Percentiles rank a stretch among this genome's conserved stretches.
These are phyloP conservation scores for Mergus octosetaceus DNA, from an alignment of 2,797 vertebrate species.

Conservation along the genomic window DNA sequence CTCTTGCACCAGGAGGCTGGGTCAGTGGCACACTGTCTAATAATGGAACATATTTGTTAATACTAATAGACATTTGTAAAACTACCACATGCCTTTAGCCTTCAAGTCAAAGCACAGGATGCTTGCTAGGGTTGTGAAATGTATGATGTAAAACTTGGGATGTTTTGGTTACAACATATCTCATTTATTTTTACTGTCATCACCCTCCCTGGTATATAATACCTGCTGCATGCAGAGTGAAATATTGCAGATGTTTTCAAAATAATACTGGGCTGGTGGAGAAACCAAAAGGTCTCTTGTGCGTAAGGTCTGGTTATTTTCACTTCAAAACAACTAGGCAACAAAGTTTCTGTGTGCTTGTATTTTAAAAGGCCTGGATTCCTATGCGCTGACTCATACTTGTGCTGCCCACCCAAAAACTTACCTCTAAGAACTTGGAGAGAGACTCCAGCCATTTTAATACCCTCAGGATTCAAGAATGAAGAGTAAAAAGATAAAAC, in stretches of 20 bases:
- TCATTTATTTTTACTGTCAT: constrained; percentile 77
- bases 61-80: constrained; percentile 63
- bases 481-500: constrained; percentile 70
- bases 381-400: constrained; percentile 25
- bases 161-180: constrained; percentile 73
- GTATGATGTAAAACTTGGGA: constrained; percentile 71
- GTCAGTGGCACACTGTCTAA: constrained; percentile 53
- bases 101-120: constrained; percentile 65
- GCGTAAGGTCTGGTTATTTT: constrained; percentile 67
- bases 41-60: constrained; percentile 73
- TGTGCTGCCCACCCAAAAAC: constrained; percentile 54
- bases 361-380: constrained; percentile 62
- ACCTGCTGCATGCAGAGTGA: constrained; percentile 66
- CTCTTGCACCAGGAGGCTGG: constrained; percentile 46
- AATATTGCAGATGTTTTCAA: constrained; percentile 77
- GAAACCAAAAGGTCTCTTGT: constrained; percentile 66
- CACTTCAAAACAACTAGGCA: constrained; percentile 56
- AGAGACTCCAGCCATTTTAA: constrained; percentile 32
- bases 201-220: constrained; percentile 68
- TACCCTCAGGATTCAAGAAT: constrained; percentile 54
- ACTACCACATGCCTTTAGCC: constrained; percentile 50
- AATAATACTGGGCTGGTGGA: constrained; percentile 63
- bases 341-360: constrained; percentile 54
- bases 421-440: constrained; percentile 32
- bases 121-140: constrained; percentile 62